Percentiles rank a stretch among this genome's conserved stretches.
phyloP scores from a whole-genome alignment of 2,113 vertebrate genomes.

The Pygoscelis antarcticus region DNA sequence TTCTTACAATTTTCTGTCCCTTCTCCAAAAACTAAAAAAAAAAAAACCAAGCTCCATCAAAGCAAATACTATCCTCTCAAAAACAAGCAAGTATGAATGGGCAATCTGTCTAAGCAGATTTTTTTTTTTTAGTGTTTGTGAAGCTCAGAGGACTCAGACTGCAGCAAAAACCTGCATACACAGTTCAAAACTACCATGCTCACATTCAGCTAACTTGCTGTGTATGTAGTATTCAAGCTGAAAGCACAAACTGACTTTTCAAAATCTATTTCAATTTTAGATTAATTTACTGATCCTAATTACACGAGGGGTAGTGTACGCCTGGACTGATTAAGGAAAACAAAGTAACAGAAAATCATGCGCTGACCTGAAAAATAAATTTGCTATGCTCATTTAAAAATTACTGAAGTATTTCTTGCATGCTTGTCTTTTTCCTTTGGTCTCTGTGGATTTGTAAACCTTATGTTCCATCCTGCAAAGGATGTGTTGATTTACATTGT shows the following conservation, averaged over 20 bases:
- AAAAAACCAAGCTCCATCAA: neutral
- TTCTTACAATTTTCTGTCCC: neutral
- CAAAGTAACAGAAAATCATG: neutral
- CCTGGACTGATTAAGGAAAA: neutral
- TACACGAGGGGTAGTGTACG: neutral
- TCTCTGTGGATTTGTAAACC: neutral
- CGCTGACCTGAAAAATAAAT: neutral
- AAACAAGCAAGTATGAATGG: neutral
- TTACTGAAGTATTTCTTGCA: neutral
- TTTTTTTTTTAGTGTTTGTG: neutral
- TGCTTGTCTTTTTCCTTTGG: neutral
- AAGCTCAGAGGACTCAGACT: neutral
- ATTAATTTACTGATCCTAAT: neutral
- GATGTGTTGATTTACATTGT: neutral
- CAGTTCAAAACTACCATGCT: neutral
- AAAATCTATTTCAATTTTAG: neutral
- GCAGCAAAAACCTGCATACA: neutral
- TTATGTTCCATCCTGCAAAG: neutral
- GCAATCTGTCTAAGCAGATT: neutral
- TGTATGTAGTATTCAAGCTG: neutral
- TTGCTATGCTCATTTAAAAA: neutral
- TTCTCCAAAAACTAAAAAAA: neutral
- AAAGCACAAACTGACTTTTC: neutral
- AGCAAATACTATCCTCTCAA: neutral
- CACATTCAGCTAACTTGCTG: neutral